phyloP scores from a whole-genome alignment of 2,888 invertebrate genomes.

The Chrysolina haemoptera region DNA sequence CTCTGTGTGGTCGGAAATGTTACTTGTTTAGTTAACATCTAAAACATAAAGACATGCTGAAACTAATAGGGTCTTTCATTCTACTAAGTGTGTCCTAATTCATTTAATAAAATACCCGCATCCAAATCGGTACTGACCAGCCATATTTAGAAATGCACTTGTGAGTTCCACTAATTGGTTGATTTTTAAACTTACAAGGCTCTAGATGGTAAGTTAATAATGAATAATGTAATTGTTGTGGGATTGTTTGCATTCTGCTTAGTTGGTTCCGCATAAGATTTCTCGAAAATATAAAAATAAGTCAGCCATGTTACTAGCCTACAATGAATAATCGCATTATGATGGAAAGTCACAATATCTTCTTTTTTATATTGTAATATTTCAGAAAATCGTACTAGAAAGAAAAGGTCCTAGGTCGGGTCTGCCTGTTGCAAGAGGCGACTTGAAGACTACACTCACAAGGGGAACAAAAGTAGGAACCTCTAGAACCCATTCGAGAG shows the following conservation, averaged over 20 bases:
- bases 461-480: no score
- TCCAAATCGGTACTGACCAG: constrained; percentile 41
- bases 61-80: constrained; percentile 40
- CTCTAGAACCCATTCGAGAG: no score
- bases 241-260: constrained; percentile 7
- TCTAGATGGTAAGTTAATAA: constrained; percentile 8
- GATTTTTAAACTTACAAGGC: constrained; percentile 28
- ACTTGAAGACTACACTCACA: no score
- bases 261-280: not conserved
- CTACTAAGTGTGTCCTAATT: constrained; percentile 41
- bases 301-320: not conserved
- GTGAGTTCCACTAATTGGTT: constrained; percentile 40
- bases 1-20: constrained; percentile 18
- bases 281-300: constrained; percentile 5
- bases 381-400: no score
- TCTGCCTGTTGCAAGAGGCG: no score
- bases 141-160: constrained; percentile 44
- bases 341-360: no score
- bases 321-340: no score
- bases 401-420: no score
- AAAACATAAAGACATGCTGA: constrained; percentile 29
- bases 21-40: constrained; percentile 21
- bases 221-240: constrained; percentile 14
- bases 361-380: no score
- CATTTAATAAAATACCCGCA: constrained; percentile 44